A percentile compares a stretch with the other conserved stretches of the same genome.
phyloP scores from a whole-genome alignment of 2,888 invertebrate species.

The Litoditis marina region DNA sequence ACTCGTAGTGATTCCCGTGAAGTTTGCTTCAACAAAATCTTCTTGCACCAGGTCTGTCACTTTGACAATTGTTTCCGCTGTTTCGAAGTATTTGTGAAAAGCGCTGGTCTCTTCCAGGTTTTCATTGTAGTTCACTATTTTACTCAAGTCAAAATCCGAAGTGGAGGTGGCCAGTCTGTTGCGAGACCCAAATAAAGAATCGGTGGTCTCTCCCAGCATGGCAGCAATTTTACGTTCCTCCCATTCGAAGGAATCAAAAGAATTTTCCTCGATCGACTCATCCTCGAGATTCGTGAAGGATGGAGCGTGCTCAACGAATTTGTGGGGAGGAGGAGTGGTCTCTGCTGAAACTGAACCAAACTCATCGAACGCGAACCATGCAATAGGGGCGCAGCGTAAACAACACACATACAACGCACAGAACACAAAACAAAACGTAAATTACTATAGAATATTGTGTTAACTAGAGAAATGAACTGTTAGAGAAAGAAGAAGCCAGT shows the following conservation, averaged over 20 bases:
- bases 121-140: conserved; percentile 33
- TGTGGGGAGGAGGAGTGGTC: too few species aligned
- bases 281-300: background rate
- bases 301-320: background rate
- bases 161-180: too few species aligned
- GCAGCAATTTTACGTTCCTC: conserved; percentile 13
- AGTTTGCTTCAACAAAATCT: conserved; percentile 7
- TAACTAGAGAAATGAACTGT: background rate
- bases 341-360: background rate
- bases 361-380: background rate
- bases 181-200: too few species aligned
- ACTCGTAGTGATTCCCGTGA: conserved; percentile 9
- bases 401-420: conserved; percentile 26
- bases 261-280: conserved; percentile 3
- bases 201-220: too few species aligned
- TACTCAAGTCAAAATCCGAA: background rate
- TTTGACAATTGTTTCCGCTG: conserved; percentile 38
- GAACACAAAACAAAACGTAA: conserved; percentile 27
- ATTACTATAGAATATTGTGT: conserved; percentile 6
- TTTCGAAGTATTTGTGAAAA: conserved; percentile 39
- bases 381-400: conserved; percentile 10
- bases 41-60: conserved; percentile 23
- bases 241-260: conserved; percentile 13
- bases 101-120: conserved; percentile 24
- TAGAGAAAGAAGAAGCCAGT: background rate